Percentiles rank a stretch among this genome's conserved stretches.
phyloP scores from a whole-genome alignment of 2,888 invertebrate species.

The Idaea straminata region DNA sequence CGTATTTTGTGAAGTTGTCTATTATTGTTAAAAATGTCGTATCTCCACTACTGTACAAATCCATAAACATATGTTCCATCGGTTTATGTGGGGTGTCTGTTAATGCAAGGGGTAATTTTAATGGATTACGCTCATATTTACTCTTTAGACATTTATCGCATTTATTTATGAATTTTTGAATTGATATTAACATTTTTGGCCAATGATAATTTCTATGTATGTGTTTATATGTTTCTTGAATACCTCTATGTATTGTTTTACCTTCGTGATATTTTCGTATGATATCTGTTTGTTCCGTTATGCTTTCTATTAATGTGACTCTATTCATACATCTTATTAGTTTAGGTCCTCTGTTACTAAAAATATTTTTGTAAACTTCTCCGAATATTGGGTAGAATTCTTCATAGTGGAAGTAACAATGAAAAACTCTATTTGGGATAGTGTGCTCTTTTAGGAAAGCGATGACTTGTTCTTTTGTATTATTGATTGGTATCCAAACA shows the following conservation, averaged over 20 bases:
- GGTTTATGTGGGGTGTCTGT: too few relatives aligned
- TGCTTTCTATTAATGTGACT: too few relatives aligned
- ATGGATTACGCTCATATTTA: neutral
- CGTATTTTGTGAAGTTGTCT: too few relatives aligned
- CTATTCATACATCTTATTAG: too few relatives aligned
- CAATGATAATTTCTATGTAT: neutral
- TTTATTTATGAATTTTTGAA: conserved; percentile 28
- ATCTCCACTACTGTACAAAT: too few relatives aligned
- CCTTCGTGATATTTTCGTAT: conserved; percentile 16
- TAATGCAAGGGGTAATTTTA: too few relatives aligned
- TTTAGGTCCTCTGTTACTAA: too few relatives aligned
- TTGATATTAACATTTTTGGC: neutral
- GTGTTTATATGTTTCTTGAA: conserved; percentile 8
- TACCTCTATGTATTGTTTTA: conserved; percentile 14
- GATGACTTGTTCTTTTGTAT: conserved; percentile 22
- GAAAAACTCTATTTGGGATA: conserved; percentile 20
- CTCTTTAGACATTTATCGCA: conserved; percentile 13
- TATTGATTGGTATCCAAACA: conserved; percentile 25
- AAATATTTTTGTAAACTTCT: too few relatives aligned
- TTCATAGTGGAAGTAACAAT: conserved; percentile 28
- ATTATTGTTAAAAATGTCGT: too few relatives aligned
- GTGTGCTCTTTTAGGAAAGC: conserved; percentile 24
- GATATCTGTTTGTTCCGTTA: conserved; percentile 4
- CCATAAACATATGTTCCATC: too few relatives aligned
- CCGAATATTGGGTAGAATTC: conserved; percentile 11